Evolutionary conservation across 2,888 invertebrate species (phyloP), one percentile per base, ranked within the genome.

Genomic region (Masnerella sp.): DNA sequence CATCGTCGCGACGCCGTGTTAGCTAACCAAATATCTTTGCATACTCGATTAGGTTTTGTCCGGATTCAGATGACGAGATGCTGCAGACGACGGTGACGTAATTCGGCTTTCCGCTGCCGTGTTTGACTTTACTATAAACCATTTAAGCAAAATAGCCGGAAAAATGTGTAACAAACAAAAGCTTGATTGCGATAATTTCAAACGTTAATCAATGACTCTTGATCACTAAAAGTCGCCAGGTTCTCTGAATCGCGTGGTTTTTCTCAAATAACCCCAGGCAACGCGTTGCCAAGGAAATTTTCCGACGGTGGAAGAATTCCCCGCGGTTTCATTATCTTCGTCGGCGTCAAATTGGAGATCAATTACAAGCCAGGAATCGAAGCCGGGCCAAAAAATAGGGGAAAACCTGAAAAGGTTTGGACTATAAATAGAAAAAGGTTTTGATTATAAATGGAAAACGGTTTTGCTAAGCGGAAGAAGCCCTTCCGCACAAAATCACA

Each of bases 331-430:
- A 80, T 77, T 80, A 78, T 79, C 77, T 77, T 71, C 45, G 64
- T 68, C 59, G 69, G 61, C 56, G 74, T 75, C 72, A 77, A 79
- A 81, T 79, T 78, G 78, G 78, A 74, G 78, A 74, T 78, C 78
- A 79, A 78, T 80, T 80, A 79, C 68, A 51, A 18, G 64, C 64
- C 61, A 76, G 61, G 58, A 67, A 75, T 75, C 69, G 25, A 40
- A 59, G 49, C 40, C 8, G 11, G 45, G 11, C 5, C 18, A n/a
- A 42, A 12, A 25, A n/a, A n/a, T n/a, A n/a, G n/a, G n/a, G n/a
- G n/a, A n/a, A n/a, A n/a, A n/a, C n/a, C n/a, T n/a, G n/a, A n/a
- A n/a, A n/a, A n/a, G n/a, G n/a, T n/a, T n/a, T n/a, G n/a, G n/a
- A n/a, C n/a, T n/a, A n/a, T n/a, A n/a, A n/a, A n/a, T n/a, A n/a